Evolutionary conservation across 2,797 vertebrate genomes (phyloP).

Genomic region (Onychomys arenicola): DNA sequence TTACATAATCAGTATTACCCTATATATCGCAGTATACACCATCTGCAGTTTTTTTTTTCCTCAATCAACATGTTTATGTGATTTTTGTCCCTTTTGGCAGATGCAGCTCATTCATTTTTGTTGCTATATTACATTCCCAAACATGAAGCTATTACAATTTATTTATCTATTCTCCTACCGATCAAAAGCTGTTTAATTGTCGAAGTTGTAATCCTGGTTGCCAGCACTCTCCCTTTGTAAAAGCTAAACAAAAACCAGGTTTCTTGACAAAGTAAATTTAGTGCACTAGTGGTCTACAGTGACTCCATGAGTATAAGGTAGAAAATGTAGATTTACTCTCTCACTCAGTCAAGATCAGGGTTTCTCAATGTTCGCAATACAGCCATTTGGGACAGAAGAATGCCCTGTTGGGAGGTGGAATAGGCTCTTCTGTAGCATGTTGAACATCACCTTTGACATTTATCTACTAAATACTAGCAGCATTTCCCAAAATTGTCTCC

Average conservation of each 20-base stretch:
- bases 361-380: neutral
- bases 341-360: neutral
- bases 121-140: neutral
- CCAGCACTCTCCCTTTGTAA: neutral
- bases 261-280: neutral
- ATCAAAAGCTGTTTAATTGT: neutral
- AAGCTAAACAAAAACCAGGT: neutral
- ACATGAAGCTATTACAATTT: neutral
- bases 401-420: neutral
- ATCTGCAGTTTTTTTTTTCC: neutral
- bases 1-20: neutral
- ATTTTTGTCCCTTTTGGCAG: conserved; percentile 1
- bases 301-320: neutral
- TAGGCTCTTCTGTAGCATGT: neutral
- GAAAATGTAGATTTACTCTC: neutral
- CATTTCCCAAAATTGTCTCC: neutral
- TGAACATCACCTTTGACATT: neutral
- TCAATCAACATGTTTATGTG: neutral
- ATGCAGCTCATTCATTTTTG: conserved; percentile 41
- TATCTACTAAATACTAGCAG: neutral
- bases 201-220: conserved; percentile 36
- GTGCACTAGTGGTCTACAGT: neutral
- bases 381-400: conserved; percentile 19
- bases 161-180: conserved; percentile 3
- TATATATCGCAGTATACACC: neutral